Evolutionary conservation across 2,113 vertebrate genomes (phyloP), one percentile per base, ranked within the genome.

Genomic region (Mixornis gularis): DNA sequence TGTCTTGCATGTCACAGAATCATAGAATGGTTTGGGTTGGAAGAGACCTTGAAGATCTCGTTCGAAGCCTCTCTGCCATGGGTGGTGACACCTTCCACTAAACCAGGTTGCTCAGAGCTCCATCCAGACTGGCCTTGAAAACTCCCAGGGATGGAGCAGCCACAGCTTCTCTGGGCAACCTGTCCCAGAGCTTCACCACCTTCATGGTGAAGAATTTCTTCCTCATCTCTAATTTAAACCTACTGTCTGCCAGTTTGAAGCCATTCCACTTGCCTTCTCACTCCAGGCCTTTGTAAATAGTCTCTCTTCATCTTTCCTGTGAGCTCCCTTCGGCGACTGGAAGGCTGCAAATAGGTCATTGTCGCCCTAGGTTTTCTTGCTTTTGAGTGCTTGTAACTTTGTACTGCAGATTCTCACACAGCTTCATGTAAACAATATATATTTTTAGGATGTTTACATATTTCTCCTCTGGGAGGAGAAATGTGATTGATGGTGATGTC

Each of bases 71-170:
- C 32, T 43, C 38, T 51, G 36, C 22, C 13, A 8, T 20, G 7
- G 15, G 4, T 4, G 19, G 0, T 2, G 12, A 44, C 15, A 29
- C 8, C 6, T 44, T 29, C 15, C 7, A 17, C 10, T 4, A 20
- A 1, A 4, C 17, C 43, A 72, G 32, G 0, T 29, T 44, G 1
- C 32, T 58, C 27, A 72, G 24, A 52, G 26, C 8, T 0, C 27
- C 22, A 20, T 44, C 51, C 18, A 65, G 0, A 22, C 5, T 51
- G 32, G 10, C 36, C 2, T 29, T 65, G 27, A 6, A 38, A 27
- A 29, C 10, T 58, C 6, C 22, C 12, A 58, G 51, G 27, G 3
- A 20, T 20, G 6, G 14, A 15, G 6, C 12, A 58, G 0, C 3
- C 15, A n/a, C 51, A 72, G 8, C 5, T 51, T 19, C 36, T 19